Evolutionary conservation across 2,113 vertebrate species (phyloP).

Genomic region (Cyphomyrus plagiostoma): DNA sequence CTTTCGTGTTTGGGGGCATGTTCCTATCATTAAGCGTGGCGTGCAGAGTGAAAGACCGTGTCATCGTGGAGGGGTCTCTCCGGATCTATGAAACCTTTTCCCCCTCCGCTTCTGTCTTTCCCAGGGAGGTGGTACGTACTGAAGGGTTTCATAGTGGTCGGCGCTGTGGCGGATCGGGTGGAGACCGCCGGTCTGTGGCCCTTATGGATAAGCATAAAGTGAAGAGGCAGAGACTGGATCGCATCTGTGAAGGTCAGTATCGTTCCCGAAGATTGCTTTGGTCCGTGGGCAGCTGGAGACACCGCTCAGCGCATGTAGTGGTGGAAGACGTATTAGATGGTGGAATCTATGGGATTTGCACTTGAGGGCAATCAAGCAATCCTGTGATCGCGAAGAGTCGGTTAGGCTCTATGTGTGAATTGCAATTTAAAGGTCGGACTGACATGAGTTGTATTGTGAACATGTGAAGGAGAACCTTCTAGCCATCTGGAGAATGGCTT

Average conservation of each 20-base stretch:
- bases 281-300: not conserved
- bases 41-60: not conserved
- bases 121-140: not conserved
- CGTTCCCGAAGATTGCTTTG: not conserved
- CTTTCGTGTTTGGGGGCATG: not conserved
- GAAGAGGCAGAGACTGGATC: slow-evolving; percentile 59
- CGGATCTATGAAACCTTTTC: not conserved
- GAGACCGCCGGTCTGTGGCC: slow-evolving; percentile 27
- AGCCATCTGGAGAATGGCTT: not conserved
- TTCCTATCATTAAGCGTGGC: not conserved
- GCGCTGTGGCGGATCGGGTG: slow-evolving; percentile 11
- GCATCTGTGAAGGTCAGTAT: slow-evolving; percentile 43
- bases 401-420: not conserved
- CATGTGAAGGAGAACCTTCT: not conserved
- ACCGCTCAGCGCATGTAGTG: not conserved
- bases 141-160: not conserved
- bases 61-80: not conserved
- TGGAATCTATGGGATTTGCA: not conserved
- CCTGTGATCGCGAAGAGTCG: not conserved
- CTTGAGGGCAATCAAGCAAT: not conserved
- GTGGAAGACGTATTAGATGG: not conserved
- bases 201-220: slow-evolving; percentile 65
- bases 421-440: not conserved
- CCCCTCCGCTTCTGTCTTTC: not conserved
- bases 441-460: not conserved